Conservation (phyloP, 2,113 vertebrate species). For the Petrocephalus microphthalmus region DNA sequence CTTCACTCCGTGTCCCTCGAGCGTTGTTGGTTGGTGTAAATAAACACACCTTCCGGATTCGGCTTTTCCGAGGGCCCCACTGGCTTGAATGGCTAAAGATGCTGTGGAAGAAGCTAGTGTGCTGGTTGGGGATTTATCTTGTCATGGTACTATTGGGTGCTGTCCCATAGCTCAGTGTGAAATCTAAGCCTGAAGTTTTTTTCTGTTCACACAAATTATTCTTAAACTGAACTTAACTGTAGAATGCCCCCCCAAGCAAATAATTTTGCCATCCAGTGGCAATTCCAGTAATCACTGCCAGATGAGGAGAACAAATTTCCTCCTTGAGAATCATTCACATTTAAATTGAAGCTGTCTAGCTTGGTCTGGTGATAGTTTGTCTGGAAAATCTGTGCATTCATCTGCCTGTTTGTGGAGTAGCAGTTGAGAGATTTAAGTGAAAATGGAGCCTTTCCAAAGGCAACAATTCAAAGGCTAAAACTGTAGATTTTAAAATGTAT, state of each 20-base stretch:
- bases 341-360: not conserved
- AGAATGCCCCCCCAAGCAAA: not conserved
- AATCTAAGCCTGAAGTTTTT: not conserved
- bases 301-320: not conserved
- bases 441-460: not conserved
- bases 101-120: not conserved
- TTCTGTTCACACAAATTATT: not conserved
- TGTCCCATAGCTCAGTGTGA: not conserved
- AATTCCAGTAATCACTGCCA: not conserved
- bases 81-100: not conserved
- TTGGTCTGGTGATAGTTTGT: not conserved
- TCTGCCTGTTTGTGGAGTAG: not conserved
- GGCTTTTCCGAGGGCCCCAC: not conserved
- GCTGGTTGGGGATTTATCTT: not conserved
- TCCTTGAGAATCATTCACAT: not conserved
- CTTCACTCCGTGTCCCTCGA: conserved; percentile 25
- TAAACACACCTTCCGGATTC: conserved; percentile 33
- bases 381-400: not conserved
- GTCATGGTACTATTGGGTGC: not conserved
- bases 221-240: not conserved
- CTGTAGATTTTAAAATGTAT: not conserved
- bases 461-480: conserved; percentile 12
- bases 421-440: not conserved
- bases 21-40: conserved; percentile 31
- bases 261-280: not conserved